Conservation (phyloP, 1,140 invertebrate genomes). For the Bathynomus jamesi region DNA sequence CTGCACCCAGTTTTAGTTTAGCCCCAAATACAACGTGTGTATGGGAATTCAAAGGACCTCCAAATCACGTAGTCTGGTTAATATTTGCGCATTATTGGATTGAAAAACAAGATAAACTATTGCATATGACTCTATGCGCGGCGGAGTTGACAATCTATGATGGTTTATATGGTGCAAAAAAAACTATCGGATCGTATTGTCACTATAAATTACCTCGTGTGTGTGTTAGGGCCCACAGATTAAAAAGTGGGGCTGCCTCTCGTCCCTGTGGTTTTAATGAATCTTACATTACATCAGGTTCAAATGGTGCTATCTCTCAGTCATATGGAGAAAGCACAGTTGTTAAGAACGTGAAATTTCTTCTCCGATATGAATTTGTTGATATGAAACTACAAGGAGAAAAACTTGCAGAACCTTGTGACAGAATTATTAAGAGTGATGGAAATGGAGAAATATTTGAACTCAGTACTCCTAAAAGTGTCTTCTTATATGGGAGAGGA, state of each 20-base stretch:
- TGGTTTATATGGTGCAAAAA: conserved; percentile 40
- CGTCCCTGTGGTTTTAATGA: conserved; percentile 65
- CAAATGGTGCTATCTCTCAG: conserved; percentile 62
- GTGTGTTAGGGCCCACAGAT: conserved; percentile 53
- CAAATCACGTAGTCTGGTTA: conserved; percentile 33
- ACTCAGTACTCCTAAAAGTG: conserved; percentile 58
- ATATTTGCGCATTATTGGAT: conserved; percentile 40
- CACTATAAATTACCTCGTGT: conserved; percentile 63
- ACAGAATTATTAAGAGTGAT: conserved; percentile 29
- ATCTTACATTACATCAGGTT: conserved; percentile 64
- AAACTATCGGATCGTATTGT: conserved; percentile 58
- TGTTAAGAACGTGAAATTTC: conserved; percentile 64
- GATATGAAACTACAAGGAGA: conserved; percentile 67
- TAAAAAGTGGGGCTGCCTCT: conserved; percentile 57
- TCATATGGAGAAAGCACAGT: conserved; percentile 68
- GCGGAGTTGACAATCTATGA: conserved; percentile 56
- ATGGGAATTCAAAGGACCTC: conserved; percentile 30
- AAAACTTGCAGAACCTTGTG: conserved; percentile 39
- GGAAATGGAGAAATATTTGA: conserved; percentile 41
- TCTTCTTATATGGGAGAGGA: conserved; percentile 71
- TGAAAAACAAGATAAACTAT: conserved; percentile 25
- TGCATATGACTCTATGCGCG: conserved; percentile 47
- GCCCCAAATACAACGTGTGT: conserved; percentile 35
- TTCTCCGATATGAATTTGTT: conserved; percentile 73
- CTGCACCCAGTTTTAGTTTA: conserved; percentile 46